Evolutionary conservation across 1,140 invertebrate genomes (phyloP).

Genomic region (Trachymyrmex septentrionalis): DNA sequence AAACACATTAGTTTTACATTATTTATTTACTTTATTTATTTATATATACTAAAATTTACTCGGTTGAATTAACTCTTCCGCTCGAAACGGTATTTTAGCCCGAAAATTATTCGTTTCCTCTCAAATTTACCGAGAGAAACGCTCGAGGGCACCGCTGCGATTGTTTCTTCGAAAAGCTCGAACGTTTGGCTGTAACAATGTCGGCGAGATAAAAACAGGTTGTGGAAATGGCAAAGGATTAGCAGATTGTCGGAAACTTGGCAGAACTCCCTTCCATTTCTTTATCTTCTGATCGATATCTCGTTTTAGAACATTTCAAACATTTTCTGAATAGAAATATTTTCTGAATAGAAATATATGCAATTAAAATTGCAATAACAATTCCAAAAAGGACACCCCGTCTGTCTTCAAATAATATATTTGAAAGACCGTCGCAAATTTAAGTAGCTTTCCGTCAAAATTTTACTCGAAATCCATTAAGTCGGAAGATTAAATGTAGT

Average conservation of each 20-base stretch:
- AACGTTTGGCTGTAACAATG: conserved; percentile 64
- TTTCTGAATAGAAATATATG: not conserved
- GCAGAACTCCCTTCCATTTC: not conserved
- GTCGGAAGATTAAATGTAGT: too few species aligned
- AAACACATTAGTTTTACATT: too few species aligned
- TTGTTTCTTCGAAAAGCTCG: conserved; percentile 37
- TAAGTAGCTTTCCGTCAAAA: not conserved
- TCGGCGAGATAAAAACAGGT: conserved; percentile 69
- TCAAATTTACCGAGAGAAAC: not conserved
- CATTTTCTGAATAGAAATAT: not conserved
- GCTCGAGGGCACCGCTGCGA: not conserved
- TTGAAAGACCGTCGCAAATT: not conserved
- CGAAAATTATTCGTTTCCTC: not conserved
- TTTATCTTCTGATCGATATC: not conserved
- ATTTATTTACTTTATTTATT: too few species aligned
- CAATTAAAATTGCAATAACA: not conserved
- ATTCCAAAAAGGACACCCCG: too few species aligned
- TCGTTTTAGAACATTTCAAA: too few species aligned
- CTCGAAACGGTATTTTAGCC: conserved; percentile 5
- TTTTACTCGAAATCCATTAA: not conserved
- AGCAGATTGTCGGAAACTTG: conserved; percentile 20
- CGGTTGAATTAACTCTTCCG: not conserved
- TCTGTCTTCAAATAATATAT: not conserved
- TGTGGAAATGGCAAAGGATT: conserved; percentile 65
- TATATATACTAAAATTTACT: too few species aligned